Evolutionary conservation across 2,888 invertebrate genomes (phyloP), one percentile per base, ranked within the genome.

Genomic region (Nephrocerus scutellatus): DNA sequence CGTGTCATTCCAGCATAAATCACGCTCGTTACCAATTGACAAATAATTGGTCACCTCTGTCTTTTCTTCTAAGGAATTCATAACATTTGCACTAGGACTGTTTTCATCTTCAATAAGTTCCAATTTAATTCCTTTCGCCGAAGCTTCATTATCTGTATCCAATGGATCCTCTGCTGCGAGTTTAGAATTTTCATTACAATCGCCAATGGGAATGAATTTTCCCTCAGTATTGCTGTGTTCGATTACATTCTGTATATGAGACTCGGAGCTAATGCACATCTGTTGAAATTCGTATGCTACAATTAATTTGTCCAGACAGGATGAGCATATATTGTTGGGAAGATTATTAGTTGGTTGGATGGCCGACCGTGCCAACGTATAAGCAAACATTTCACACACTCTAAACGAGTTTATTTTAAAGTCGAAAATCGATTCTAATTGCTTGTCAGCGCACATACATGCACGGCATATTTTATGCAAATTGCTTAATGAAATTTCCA

Each of bases 271-370:
- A 46, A 72, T 69, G 45, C 72, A 72, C 52, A 69, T 62, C 39
- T 62, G 54, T 49, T 72, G 72, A 50, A 74, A 74, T 28, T 64
- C 55, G 53, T 74, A 74, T 8, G 74, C 61, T 6, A 70, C 61
- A 38, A 74, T 62, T 12, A 77, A 63, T 36, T 68, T 63, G 41
- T 66, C 66, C 2, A 71, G 68, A 57, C 80, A 81, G 6, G 67
- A 62, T 44, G 63, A 52, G 52, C 80, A 81, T 31, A 80, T 65
- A 36, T 70, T 70, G 52, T 77, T 74, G 1, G 80, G 79, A 37
- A 80, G 57, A 24, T 74, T 74, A 64, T 80, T 79, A 25, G 71
- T 71, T 13, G 62, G 44, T 12, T 62, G 60, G 37, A 71, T 60
- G 63, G 63, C 47, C 10, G 69, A 14, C 30, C 45, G 51, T 30